These are phyloP conservation scores for Oryzias javanicus DNA, from an alignment of 2,113 vertebrate species.

Conservation along the genomic window DNA sequence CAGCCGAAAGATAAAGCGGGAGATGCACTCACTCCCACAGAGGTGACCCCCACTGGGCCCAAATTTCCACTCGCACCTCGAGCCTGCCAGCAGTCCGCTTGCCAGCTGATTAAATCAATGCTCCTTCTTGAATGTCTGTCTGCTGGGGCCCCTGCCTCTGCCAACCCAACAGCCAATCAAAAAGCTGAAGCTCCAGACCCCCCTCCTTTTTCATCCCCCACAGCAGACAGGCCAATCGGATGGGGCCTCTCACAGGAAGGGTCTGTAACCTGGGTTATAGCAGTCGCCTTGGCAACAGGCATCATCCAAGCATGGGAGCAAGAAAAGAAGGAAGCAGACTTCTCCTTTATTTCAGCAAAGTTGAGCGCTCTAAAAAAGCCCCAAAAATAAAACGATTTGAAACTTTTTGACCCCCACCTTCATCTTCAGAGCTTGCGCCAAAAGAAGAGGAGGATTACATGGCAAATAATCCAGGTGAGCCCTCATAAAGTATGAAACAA, in stretches of 20 bases:
- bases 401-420: background rate
- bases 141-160: constrained; percentile 41
- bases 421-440: constrained; percentile 4
- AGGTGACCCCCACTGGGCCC: constrained; percentile 71
- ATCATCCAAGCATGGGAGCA: constrained; percentile 40
- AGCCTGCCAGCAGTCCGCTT: constrained; percentile 30
- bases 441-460: constrained; percentile 44
- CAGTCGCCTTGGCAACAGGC: constrained; percentile 71
- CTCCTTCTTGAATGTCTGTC: constrained; percentile 56
- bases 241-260: constrained; percentile 58
- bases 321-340: constrained; percentile 40
- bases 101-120: constrained; percentile 69
- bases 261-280: constrained; percentile 65
- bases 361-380: constrained; percentile 1
- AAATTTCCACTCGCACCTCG: constrained; percentile 63
- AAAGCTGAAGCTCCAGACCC: constrained; percentile 17
- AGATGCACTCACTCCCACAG: constrained; percentile 55
- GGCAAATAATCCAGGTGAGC: constrained; percentile 54
- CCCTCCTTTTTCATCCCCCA: background rate
- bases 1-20: too few species aligned
- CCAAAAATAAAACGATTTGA: background rate
- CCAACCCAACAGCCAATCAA: constrained; percentile 57
- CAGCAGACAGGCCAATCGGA: constrained; percentile 58
- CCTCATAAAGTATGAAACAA: background rate
- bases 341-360: constrained; percentile 37